Base-by-base conservation (phyloP, 2,797 vertebrate species). In the Mastacembelus armatus region DNA sequence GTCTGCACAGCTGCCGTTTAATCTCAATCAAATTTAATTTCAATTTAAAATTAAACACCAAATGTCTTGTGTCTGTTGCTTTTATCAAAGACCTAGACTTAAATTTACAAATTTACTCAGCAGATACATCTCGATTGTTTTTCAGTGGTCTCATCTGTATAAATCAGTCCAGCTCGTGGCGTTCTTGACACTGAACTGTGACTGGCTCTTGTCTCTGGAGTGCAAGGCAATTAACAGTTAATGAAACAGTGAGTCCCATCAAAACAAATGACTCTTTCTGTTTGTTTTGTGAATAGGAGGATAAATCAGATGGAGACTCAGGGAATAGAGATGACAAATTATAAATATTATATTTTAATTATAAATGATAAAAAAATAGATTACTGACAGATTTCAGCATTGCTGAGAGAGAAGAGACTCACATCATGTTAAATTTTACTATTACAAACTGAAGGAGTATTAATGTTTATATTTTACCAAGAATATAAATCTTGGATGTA, bases 181-280 rank as follows among this genome's bases (percentile, higher is more conserved):
- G 2, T 44, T 69, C 38, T 55, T 5, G 26, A 8, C 10, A 3
- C 4, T 10, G 22, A 47, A 10, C 35, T 16, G 19, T 18, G 22
- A 5, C 5, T 2, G 14, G 14, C 8, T 47, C 27, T 36, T 6
- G 18, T 57, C 30, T 54, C 50, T 11, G 12, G 14, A 58, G n/a
- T 9, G 2, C 14, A 15, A 49, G 12, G 4, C 30, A 42, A 57
- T 66, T 55, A 40, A 65, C 40, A 59, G 45, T 54, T 36, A 67
- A 62, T 67, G 49, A 57, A 66, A 64, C 49, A 10, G 15, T 10
- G 30, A 51, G 19, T 30, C 30, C 9, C 9, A 58, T 68, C 36
- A 40, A 19, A 30, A 30, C 21, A 6, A 47, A 78, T 48, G 49
- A 54, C 44, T 54, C 30, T n/a, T n/a, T n/a, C n/a, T n/a, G n/a